phyloP scores from a whole-genome alignment of 2,888 invertebrate species.

The Aspidiotus rigidus region DNA sequence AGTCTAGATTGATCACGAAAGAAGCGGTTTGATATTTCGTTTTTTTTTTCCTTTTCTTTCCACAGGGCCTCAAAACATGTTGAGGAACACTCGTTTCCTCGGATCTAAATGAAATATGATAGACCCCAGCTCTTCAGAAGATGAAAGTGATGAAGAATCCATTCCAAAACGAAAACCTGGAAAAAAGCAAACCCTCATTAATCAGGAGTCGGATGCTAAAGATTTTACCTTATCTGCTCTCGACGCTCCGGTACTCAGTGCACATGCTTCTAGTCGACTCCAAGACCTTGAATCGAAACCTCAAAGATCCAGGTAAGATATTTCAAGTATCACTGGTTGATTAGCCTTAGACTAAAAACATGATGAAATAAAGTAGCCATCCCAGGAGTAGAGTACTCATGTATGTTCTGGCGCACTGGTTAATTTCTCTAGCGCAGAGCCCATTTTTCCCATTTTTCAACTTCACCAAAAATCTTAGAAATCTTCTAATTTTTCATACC shows the following conservation, averaged over 20 bases:
- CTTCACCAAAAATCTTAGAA: no score
- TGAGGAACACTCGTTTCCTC: slow-evolving; percentile 24
- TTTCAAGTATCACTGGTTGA: no score
- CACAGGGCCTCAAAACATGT: slow-evolving; percentile 26
- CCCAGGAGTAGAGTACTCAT: no score
- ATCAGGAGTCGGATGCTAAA: slow-evolving; percentile 44
- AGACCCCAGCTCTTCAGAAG: slow-evolving; percentile 92
- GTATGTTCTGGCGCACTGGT: no score
- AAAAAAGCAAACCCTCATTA: slow-evolving; percentile 42
- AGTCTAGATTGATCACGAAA: not conserved
- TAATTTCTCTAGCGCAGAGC: no score
- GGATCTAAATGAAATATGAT: slow-evolving; percentile 55
- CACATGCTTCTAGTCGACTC: slow-evolving; percentile 28
- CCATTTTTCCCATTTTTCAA: no score
- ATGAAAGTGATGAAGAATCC: slow-evolving; percentile 82
- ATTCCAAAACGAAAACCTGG: slow-evolving; percentile 44
- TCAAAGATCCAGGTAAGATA: slow-evolving; percentile 24
- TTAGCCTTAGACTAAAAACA: no score
- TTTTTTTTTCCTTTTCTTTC: not conserved
- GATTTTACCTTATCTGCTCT: slow-evolving; percentile 41
- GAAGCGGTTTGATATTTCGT: not conserved
- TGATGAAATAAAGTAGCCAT: no score
- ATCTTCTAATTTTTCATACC: no score
- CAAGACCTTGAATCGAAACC: slow-evolving; percentile 19
- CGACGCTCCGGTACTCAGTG: slow-evolving; percentile 42